Conservation (phyloP, 2,113 vertebrate genomes). For the Lipotes vexillifer region DNA sequence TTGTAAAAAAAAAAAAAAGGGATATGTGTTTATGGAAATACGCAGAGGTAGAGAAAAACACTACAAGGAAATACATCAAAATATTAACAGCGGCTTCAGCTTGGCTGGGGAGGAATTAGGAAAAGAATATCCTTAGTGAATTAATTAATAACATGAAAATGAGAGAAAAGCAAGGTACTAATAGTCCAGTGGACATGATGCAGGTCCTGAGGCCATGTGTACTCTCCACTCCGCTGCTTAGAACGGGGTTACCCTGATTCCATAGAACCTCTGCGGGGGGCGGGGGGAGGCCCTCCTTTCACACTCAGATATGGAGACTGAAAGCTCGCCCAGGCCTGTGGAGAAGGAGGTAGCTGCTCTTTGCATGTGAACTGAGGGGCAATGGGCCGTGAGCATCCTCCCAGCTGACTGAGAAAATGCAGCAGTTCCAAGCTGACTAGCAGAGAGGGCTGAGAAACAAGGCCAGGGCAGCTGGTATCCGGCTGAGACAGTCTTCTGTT, state of each 20-base stretch:
- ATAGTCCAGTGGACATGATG: neutral
- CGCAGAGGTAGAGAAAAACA: neutral
- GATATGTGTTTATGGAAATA: neutral
- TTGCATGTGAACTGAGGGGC: neutral
- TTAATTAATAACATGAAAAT: neutral
- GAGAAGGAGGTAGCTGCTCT: neutral
- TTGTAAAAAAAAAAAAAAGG: neutral
- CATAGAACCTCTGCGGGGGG: neutral
- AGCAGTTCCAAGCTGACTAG: neutral
- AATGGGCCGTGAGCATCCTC: neutral
- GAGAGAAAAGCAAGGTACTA: neutral
- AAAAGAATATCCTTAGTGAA: conserved; percentile 17
- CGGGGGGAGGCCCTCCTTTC: neutral
- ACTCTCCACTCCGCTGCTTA: neutral
- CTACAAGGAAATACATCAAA: neutral
- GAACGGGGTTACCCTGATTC: neutral
- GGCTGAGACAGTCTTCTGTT: neutral
- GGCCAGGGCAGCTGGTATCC: neutral
- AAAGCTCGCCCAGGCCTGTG: neutral
- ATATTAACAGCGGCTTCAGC: neutral
- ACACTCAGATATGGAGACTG: neutral
- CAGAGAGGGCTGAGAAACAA: neutral
- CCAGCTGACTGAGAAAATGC: neutral
- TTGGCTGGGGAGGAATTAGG: neutral
- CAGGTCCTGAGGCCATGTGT: neutral